Base-by-base conservation (phyloP, 2,113 vertebrate species). In the Marcusenius ussheri region DNA sequence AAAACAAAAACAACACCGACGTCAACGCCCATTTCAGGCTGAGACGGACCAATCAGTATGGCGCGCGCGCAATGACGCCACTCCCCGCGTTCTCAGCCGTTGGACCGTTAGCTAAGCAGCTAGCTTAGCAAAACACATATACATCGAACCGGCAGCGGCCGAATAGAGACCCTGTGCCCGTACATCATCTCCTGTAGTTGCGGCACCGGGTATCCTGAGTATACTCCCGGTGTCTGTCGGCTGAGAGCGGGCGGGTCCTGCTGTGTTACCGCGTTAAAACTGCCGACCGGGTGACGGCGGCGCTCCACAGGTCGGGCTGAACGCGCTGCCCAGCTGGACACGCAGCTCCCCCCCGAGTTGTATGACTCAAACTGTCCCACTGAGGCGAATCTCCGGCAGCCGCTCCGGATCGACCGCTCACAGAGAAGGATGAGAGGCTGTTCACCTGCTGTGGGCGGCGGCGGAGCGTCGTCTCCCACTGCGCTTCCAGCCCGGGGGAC, bases 1-100 rank as follows among this genome's bases (percentile, higher is more conserved):
- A 80, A 80, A 80, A 80, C 74, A 80, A 80, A 80, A 80, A 80
- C 70, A 77, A 77, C 74, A 42, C 15, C 74, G 74, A 39, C 74
- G 74, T 39, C 74, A 19, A 80, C 35, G 74, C 74, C 74, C 74
- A 80, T 80, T 39, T 77, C 5, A 39, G 5, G 15, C 74, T 39
- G 74, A 19, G 15, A 19, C 13, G 15, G 13, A 19, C 74, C 74
- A 80, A 80, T 80, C 35, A 39, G 35, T n/a, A 6, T 42, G 11
- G 74, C 74, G 35, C 31, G 62, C n/a, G 74, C 74, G 74, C 31
- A 15, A 11, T 80, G 74, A 80, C 35, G 74, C 39, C 74, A 80
- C 35, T 35, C 31, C 74, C 31, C 74, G 35, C 74, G 74, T 35
- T 80, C 74, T 35, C 74, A 80, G 35, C 74, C 74, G 74, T 80